Evolutionary conservation across 2,797 vertebrate species (phyloP), one percentile per base, ranked within the genome.

Genomic region (Holocentrus rufus): DNA sequence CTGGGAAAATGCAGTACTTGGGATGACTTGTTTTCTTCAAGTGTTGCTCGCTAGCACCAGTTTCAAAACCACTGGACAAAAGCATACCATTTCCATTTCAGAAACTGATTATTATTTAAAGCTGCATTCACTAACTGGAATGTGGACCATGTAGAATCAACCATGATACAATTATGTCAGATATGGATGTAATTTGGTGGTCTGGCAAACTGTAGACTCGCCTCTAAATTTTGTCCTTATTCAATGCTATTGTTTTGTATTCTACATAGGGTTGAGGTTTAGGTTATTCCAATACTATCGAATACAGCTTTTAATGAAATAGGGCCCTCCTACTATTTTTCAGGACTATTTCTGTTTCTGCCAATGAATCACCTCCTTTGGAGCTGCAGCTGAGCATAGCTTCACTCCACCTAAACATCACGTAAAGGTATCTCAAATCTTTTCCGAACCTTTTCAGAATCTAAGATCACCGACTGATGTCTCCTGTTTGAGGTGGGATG

Each of bases 401-500:
- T 50, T 62, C 61, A 20, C 54, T 46, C 61, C 52, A 31, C 15
- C 25, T 52, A 57, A 74, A 73, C 23, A 27, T 55, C 8, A 69
- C 64, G 31, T 62, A 61, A 65, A 74, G 52, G 23, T 67, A 54
- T 56, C 52, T 30, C 6, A 56, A 56, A 31, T 17, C 17, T 65
- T 76, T 72, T 27, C 18, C 49, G 46, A 61, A 47, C 23, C 39
- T 66, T 53, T 36, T 68, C 63, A 60, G 69, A 72, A 72, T 10
- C 27, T 31, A 56, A 54, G 57, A 31, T 67, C 15, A 25, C 25
- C 14, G 9, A 23, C n/a, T 61, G 55, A n/a, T 55, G 23, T 30
- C 13, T 14, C 14, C 7, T 55, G 53, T 63, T 69, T 55, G 22
- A 30, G 18, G 10, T 44, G 7, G 22, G 17, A 7, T n/a, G 56